Evolutionary conservation across 2,113 vertebrate genomes (phyloP).

Genomic region (Hepsetus odoe): DNA sequence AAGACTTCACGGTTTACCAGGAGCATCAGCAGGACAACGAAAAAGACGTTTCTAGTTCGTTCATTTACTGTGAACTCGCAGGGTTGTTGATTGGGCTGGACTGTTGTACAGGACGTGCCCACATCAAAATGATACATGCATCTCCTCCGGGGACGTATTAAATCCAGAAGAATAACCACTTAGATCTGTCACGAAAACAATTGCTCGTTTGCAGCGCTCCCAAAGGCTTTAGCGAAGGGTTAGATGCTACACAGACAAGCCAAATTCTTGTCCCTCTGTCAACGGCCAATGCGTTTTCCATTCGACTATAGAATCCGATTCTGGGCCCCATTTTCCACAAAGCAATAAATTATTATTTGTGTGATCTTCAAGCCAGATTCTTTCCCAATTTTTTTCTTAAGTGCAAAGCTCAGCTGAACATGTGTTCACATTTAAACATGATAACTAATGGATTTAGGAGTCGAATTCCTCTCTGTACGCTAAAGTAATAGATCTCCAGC

Average conservation of each 20-base stretch:
- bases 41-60: background rate
- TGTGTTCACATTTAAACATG: constrained; percentile 35
- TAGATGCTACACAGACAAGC: constrained; percentile 14
- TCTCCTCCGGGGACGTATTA: background rate
- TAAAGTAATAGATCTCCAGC: background rate
- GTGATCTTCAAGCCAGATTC: constrained; percentile 24
- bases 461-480: background rate
- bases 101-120: background rate
- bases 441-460: constrained; percentile 15
- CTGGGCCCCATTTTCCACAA: constrained; percentile 12
- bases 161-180: constrained; percentile 24
- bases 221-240: background rate
- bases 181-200: constrained; percentile 23
- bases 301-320: constrained; percentile 27
- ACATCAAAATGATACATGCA: constrained; percentile 1
- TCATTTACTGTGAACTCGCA: background rate
- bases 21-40: background rate
- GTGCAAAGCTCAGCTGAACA: constrained; percentile 11
- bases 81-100: constrained; percentile 8
- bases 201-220: constrained; percentile 6
- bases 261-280: constrained; percentile 38
- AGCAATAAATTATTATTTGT: constrained; percentile 47
- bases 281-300: constrained; percentile 35
- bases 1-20: background rate
- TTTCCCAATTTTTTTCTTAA: constrained; percentile 4